Conservation (phyloP, 2,888 invertebrate species). For the Nezara viridula region DNA sequence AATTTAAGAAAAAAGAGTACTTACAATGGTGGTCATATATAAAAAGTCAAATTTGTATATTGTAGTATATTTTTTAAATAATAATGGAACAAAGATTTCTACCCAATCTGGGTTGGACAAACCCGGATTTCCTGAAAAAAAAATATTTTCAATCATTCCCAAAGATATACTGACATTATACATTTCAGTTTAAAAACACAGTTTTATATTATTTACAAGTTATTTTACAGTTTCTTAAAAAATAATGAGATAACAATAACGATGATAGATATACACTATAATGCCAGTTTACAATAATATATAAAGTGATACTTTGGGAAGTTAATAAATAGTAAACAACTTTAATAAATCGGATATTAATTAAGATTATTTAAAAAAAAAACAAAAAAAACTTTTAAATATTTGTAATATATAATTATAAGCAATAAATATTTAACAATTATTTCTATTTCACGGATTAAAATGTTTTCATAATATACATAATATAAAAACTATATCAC, state of each 20-base stretch:
- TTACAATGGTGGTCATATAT: slow-evolving; percentile 45
- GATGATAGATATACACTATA: slow-evolving; percentile 9
- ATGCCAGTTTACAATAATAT: slow-evolving; percentile 44
- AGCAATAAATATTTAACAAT: slow-evolving; percentile 56
- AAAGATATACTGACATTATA: slow-evolving; percentile 51
- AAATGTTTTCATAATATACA: slow-evolving; percentile 52
- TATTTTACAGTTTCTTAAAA: slow-evolving; percentile 42
- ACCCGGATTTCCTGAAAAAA: slow-evolving; percentile 56
- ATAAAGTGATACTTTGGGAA: slow-evolving; percentile 35
- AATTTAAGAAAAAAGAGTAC: slow-evolving; percentile 47
- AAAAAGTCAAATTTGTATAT: slow-evolving; percentile 35
- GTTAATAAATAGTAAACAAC: slow-evolving; percentile 30
- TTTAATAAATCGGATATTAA: not conserved
- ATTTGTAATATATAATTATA: slow-evolving; percentile 47
- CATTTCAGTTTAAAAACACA: slow-evolving; percentile 28
- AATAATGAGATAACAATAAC: slow-evolving; percentile 34
- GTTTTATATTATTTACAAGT: slow-evolving; percentile 30
- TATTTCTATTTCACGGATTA: slow-evolving; percentile 47
- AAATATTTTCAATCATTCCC: slow-evolving; percentile 50
- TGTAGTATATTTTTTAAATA: slow-evolving; percentile 37
- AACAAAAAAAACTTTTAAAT: slow-evolving; percentile 40
- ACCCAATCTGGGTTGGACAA: slow-evolving; percentile 51
- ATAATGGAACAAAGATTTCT: slow-evolving; percentile 49
- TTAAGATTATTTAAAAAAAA: slow-evolving; percentile 45
- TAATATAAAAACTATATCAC: slow-evolving; percentile 56